Percentiles rank a stretch among this genome's conserved stretches.
Evolutionary conservation across 2,113 vertebrate species (phyloP).

Genomic region (Phalacrocorax carbo): DNA sequence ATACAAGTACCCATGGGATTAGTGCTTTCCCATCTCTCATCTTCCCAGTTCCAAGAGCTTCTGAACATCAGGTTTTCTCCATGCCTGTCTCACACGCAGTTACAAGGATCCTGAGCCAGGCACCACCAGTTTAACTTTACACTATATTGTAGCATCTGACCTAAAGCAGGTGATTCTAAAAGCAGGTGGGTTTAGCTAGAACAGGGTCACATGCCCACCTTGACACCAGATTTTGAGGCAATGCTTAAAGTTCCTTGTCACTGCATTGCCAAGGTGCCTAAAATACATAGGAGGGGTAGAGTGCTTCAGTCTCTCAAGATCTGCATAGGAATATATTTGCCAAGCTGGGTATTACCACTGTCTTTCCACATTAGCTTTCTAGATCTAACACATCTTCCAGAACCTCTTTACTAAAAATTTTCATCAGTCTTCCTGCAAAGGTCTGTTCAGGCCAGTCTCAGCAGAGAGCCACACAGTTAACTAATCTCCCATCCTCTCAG

Average conservation of each 20-base stretch:
- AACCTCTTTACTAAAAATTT: background rate
- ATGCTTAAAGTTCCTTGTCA: background rate
- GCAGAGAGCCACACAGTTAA: background rate
- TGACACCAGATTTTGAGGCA: background rate
- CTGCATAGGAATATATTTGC: background rate
- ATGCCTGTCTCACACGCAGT: accelerated
- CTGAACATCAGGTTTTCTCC: background rate
- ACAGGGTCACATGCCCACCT: background rate
- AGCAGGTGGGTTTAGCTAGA: background rate
- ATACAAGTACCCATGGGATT: background rate
- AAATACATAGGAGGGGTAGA: background rate
- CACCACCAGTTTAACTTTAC: background rate
- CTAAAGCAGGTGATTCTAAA: background rate
- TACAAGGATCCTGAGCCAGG: background rate
- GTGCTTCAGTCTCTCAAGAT: background rate
- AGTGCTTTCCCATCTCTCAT: background rate
- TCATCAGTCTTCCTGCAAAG: background rate
- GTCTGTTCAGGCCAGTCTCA: background rate
- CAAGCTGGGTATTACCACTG: background rate
- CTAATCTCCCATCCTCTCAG: background rate
- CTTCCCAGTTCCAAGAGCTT: background rate
- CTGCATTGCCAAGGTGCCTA: background rate
- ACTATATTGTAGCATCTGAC: background rate
- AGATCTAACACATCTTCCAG: background rate
- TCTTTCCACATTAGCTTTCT: background rate